Conservation (phyloP, 1,140 invertebrate genomes). For the Coenobita brevimanus region DNA sequence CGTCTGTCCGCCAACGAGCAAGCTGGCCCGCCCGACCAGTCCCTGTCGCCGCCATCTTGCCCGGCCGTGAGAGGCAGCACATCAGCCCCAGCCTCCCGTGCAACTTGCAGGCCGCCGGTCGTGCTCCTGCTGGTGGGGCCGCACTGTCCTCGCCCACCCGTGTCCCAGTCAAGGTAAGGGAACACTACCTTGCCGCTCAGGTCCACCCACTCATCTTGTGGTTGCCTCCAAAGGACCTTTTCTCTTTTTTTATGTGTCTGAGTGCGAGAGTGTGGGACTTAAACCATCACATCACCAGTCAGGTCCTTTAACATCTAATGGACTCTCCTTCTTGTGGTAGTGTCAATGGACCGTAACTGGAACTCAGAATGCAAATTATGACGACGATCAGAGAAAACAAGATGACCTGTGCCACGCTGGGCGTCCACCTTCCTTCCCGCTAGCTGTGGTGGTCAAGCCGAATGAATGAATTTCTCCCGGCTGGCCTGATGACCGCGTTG, state of each 20-base stretch:
- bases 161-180: slow-evolving; percentile 38
- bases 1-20: slow-evolving; percentile 56
- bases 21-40: slow-evolving; percentile 34
- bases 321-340: neutral
- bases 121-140: slow-evolving; percentile 32
- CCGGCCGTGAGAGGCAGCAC: slow-evolving; percentile 29
- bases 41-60: slow-evolving; percentile 45
- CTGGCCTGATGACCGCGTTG: slow-evolving; percentile 51
- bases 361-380: neutral
- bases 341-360: too few species aligned
- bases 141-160: neutral
- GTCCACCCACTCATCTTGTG: slow-evolving; percentile 34
- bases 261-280: neutral
- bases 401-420: neutral
- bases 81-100: slow-evolving; percentile 61
- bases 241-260: neutral
- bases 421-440: neutral
- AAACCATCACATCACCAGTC: neutral
- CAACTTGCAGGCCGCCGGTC: slow-evolving; percentile 56
- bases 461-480: slow-evolving; percentile 61
- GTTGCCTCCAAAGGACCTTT: neutral
- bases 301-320: neutral
- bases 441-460: slow-evolving; percentile 25
- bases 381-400: neutral
- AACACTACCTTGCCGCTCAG: neutral